Evolutionary conservation across 2,113 vertebrate species (phyloP).

Genomic region (Labeo rohita): DNA sequence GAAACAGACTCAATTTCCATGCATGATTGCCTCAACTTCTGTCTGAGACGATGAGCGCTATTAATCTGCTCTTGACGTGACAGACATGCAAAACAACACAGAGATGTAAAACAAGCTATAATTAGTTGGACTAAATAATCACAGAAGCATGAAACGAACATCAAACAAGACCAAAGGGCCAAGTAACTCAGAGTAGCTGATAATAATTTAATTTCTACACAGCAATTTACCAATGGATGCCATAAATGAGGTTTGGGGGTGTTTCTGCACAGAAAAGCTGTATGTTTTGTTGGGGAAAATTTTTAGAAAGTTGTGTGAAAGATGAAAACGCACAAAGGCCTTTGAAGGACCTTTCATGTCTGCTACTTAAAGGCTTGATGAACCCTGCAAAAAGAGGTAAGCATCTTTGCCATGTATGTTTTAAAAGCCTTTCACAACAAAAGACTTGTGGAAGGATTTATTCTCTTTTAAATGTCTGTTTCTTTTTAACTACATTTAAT

Average conservation of each 20-base stretch:
- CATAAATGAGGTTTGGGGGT: background rate
- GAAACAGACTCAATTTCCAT: slow-evolving; percentile 36
- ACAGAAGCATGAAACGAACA: background rate
- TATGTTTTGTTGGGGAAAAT: background rate
- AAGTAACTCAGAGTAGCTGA: background rate
- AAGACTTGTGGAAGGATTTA: background rate
- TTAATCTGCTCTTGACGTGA: slow-evolving; percentile 55
- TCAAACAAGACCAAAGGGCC: slow-evolving; percentile 22
- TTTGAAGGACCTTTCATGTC: slow-evolving; percentile 9
- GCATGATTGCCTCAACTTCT: slow-evolving; percentile 51
- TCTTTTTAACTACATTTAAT: slow-evolving; percentile 34
- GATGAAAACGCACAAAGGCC: background rate
- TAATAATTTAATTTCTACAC: background rate
- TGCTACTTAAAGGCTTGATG: slow-evolving; percentile 8
- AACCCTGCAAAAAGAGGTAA: slow-evolving; percentile 37
- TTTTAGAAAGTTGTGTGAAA: background rate
- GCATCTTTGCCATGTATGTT: slow-evolving; percentile 14
- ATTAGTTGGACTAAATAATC: slow-evolving; percentile 56
- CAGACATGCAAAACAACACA: slow-evolving; percentile 49
- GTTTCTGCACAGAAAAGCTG: background rate
- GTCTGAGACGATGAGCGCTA: slow-evolving; percentile 48
- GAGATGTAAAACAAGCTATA: slow-evolving; percentile 45
- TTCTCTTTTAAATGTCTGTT: slow-evolving; percentile 20
- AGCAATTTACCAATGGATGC: background rate
- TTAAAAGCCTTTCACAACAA: slow-evolving; percentile 5